Conservation (phyloP, 1,140 invertebrate species). For the Trichoplusia ni region DNA sequence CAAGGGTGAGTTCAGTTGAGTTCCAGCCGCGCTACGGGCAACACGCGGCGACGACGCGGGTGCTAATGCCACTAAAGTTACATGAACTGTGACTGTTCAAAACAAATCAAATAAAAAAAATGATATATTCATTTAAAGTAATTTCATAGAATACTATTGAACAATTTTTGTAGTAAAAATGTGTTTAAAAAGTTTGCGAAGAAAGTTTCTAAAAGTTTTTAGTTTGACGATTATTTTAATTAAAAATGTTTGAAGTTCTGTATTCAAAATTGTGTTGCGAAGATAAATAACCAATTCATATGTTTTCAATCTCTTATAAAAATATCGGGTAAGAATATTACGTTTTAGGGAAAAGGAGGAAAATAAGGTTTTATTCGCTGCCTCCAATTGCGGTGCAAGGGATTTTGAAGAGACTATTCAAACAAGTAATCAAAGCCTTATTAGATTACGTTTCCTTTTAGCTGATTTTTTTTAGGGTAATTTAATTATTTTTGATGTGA, state of each 20-base stretch:
- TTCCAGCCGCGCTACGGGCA: conserved; percentile 21
- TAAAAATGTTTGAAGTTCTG: no score
- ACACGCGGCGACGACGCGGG: conserved; percentile 18
- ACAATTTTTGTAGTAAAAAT: neutral
- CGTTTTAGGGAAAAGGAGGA: no score
- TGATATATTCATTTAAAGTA: neutral
- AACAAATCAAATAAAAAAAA: neutral
- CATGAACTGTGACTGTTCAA: neutral
- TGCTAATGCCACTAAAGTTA: conserved; percentile 6
- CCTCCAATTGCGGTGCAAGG: no score
- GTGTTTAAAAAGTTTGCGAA: neutral
- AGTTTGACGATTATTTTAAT: neutral
- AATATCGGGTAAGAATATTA: conserved; percentile 12
- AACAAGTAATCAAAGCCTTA: no score
- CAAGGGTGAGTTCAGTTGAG: conserved; percentile 32
- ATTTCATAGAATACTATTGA: neutral
- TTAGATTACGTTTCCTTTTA: no score
- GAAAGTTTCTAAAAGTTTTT: conserved; percentile 8
- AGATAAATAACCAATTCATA: no score
- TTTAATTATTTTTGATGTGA: no score
- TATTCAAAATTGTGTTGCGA: no score
- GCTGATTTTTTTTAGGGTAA: no score
- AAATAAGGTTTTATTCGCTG: no score
- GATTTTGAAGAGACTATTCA: no score
- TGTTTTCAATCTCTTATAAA: conserved; percentile 3